Conservation (phyloP, 2,113 vertebrate species). For the Seriola quinqueradiata region DNA sequence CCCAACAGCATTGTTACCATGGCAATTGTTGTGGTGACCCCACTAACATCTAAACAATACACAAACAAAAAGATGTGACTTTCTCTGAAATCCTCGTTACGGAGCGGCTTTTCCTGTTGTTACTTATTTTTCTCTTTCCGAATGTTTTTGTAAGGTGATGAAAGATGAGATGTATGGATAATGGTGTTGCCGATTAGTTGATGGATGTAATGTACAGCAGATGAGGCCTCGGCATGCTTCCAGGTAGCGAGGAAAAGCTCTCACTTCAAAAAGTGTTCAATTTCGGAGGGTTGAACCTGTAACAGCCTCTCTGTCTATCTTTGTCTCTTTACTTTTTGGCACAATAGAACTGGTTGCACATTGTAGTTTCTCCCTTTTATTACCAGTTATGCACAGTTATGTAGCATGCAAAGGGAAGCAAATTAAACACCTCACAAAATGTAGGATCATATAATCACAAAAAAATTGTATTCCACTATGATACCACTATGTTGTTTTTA, state of each 20-base stretch:
- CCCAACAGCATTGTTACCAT: constrained; percentile 37
- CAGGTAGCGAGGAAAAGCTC: background rate
- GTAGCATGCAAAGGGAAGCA: background rate
- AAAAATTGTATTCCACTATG: background rate
- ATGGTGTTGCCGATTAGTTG: constrained; percentile 12
- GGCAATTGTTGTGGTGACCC: constrained; percentile 22
- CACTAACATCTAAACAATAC: background rate
- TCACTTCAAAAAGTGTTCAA: background rate
- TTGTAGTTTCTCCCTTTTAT: background rate
- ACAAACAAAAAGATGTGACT: constrained; percentile 23
- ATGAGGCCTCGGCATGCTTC: constrained; percentile 7
- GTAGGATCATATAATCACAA: background rate
- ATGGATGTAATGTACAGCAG: constrained; percentile 6
- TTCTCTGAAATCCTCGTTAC: constrained; percentile 24
- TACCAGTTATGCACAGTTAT: background rate
- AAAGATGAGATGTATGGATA: constrained; percentile 18
- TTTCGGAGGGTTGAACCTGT: background rate
- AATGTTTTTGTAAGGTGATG: constrained; percentile 22
- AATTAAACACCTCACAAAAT: background rate
- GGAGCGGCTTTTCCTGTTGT: background rate
- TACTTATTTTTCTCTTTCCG: constrained; percentile 3
- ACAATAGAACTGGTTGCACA: background rate
- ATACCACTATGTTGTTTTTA: background rate
- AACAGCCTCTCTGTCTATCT: background rate
- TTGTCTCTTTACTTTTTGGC: background rate